These are phyloP conservation scores for Amphiduros pacificus DNA, from an alignment of 2,888 invertebrate species.

Conservation along the genomic window DNA sequence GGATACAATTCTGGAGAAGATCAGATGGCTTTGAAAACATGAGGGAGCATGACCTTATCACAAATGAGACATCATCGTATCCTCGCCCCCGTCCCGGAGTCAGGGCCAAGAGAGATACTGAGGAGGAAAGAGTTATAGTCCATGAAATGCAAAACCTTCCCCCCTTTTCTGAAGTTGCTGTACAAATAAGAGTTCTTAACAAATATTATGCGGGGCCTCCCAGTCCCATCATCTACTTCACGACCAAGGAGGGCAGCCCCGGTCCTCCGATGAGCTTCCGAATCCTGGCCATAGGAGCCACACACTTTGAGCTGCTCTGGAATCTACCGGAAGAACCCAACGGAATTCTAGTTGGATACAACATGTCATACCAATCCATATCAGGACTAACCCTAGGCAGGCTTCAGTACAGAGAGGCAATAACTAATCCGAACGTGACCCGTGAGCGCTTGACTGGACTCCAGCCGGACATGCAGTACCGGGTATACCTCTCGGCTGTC, in stretches of 20 bases:
- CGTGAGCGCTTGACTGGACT: slow-evolving; percentile 83
- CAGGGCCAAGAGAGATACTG: slow-evolving; percentile 46
- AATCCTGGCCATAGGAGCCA: slow-evolving; percentile 42
- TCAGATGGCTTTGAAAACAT: slow-evolving; percentile 60
- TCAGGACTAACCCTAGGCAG: slow-evolving; percentile 58
- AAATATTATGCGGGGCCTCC: slow-evolving; percentile 87
- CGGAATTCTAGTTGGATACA: slow-evolving; percentile 88
- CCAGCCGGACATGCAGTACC: slow-evolving; percentile 84
- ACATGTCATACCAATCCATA: slow-evolving; percentile 79
- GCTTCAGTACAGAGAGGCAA: slow-evolving; percentile 75
- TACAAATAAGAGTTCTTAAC: slow-evolving; percentile 86
- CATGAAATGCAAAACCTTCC: slow-evolving; percentile 40
- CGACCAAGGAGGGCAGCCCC: slow-evolving; percentile 49
- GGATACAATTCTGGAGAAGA: slow-evolving; percentile 93
- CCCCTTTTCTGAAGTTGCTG: slow-evolving; percentile 27
- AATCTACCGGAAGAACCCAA: slow-evolving; percentile 88
- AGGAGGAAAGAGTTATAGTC: slow-evolving; percentile 51
- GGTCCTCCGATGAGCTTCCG: slow-evolving; percentile 31
- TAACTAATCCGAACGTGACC: slow-evolving; percentile 75
- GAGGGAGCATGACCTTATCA: slow-evolving; percentile 30
- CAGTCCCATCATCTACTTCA: slow-evolving; percentile 72
- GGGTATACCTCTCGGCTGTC: slow-evolving; percentile 74
- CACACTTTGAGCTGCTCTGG: slow-evolving; percentile 76
- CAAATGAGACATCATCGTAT: slow-evolving; percentile 29
- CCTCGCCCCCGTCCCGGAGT: slow-evolving; percentile 31